Evolutionary conservation across 1,140 invertebrate species (phyloP).

Genomic region (Cydia splendana): DNA sequence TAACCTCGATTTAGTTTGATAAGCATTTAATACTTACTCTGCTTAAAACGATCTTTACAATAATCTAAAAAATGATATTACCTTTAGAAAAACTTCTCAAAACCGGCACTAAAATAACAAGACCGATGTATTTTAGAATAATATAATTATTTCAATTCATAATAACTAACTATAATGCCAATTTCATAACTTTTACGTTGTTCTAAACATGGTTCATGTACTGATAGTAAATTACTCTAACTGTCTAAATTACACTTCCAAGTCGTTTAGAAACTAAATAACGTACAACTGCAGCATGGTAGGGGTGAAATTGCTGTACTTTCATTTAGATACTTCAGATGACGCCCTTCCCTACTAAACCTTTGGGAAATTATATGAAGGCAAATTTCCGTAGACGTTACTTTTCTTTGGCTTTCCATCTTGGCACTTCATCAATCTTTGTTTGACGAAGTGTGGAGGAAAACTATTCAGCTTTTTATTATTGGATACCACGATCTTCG

Average conservation of each 20-base stretch:
- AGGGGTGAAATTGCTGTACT: conserved; percentile 13
- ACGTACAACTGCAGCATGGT: conserved; percentile 31
- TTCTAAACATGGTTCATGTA: conserved; percentile 71
- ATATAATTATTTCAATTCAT: conserved; percentile 80
- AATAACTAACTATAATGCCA: conserved; percentile 79
- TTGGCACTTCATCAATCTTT: not conserved
- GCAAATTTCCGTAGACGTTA: not conserved
- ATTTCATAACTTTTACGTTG: conserved; percentile 64
- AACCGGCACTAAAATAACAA: conserved; percentile 60
- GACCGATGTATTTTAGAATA: conserved; percentile 77
- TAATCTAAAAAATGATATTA: not conserved
- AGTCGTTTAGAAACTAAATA: conserved; percentile 41
- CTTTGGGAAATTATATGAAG: not conserved
- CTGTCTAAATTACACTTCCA: conserved; percentile 51
- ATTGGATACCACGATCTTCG: no score
- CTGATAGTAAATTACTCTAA: conserved; percentile 61
- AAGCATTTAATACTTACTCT: no score
- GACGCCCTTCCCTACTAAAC: no score
- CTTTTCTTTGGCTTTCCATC: not conserved
- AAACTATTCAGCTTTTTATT: no score
- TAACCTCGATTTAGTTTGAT: no score
- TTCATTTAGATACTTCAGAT: not conserved
- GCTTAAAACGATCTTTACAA: not conserved
- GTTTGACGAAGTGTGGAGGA: no score
- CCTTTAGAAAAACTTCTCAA: not conserved